Percentiles rank a stretch among this genome's conserved stretches.
Conservation (phyloP, 2,888 invertebrate species). For the Catocala sponsa region DNA sequence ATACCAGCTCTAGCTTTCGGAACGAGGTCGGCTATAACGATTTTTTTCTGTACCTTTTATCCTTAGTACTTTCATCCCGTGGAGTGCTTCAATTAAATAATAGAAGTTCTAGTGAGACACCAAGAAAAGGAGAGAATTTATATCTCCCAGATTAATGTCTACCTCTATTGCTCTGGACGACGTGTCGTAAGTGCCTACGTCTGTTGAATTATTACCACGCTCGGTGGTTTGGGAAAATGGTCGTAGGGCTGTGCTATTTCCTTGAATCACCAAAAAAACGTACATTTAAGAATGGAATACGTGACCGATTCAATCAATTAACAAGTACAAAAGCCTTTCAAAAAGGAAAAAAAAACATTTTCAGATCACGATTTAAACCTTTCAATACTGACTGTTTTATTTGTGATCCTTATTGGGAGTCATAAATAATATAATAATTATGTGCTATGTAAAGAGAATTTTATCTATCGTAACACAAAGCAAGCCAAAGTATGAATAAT, state of each 20-base stretch:
- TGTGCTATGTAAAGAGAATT: not conserved
- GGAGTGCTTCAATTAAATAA: slow-evolving; percentile 34
- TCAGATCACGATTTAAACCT: too few species aligned
- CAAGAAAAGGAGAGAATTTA: slow-evolving; percentile 30
- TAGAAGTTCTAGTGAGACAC: slow-evolving; percentile 17
- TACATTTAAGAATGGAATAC: slow-evolving; percentile 7
- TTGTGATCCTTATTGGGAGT: too few species aligned
- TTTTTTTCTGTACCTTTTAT: slow-evolving; percentile 3
- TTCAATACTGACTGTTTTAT: too few species aligned
- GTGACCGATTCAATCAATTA: not conserved
- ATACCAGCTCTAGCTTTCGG: too few species aligned
- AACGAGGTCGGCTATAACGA: too few species aligned
- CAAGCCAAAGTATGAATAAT: not conserved
- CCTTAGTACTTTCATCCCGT: slow-evolving; percentile 9
- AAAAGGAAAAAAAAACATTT: not conserved
- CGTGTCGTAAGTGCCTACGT: slow-evolving; percentile 13
- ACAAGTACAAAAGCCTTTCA: not conserved
- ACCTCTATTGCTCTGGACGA: slow-evolving; percentile 22
- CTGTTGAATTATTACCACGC: slow-evolving; percentile 36
- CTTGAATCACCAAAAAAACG: not conserved
- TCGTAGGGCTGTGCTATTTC: not conserved
- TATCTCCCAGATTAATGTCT: slow-evolving; percentile 37
- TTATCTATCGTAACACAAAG: not conserved
- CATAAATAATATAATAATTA: too few species aligned
- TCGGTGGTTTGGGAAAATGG: slow-evolving; percentile 12